Conservation (phyloP, 1,140 invertebrate species). For the Bombus pascuorum region DNA sequence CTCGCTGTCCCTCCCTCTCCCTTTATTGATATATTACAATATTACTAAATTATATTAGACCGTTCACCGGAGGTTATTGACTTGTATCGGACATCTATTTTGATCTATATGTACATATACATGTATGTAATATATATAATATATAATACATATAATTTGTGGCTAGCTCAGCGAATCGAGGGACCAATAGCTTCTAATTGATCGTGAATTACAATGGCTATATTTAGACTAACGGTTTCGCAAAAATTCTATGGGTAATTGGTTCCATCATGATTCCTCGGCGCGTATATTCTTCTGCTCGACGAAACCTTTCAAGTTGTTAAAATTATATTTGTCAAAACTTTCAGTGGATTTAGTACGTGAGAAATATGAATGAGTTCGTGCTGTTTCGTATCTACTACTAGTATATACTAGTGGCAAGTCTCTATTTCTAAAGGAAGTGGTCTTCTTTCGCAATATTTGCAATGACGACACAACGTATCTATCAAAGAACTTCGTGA, state of each 20-base stretch:
- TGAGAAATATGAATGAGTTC: not conserved
- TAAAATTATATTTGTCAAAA: not conserved
- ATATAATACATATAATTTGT: conserved; percentile 42
- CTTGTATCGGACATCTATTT: conserved; percentile 37
- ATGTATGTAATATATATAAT: conserved; percentile 13
- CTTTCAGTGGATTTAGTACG: not conserved
- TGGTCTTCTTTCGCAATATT: not conserved
- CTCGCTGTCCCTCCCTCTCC: not conserved
- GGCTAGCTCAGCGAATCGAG: conserved; percentile 21
- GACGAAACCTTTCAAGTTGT: not conserved
- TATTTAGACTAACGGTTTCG: not conserved
- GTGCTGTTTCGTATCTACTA: not conserved
- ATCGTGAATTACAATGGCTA: conserved; percentile 25
- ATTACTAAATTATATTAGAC: conserved; percentile 45
- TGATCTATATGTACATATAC: conserved; percentile 4
- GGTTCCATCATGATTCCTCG: not conserved
- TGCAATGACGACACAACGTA: not conserved
- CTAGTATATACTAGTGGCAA: not conserved
- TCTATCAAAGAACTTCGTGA: not conserved
- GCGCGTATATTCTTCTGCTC: too few species aligned
- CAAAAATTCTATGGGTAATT: not conserved
- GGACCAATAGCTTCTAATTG: conserved; percentile 46
- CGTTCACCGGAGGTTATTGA: conserved; percentile 36
- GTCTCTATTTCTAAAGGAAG: not conserved
- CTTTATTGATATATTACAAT: not conserved